Evolutionary conservation across 2,113 vertebrate species (phyloP).

Genomic region (Rhinogobius similis): DNA sequence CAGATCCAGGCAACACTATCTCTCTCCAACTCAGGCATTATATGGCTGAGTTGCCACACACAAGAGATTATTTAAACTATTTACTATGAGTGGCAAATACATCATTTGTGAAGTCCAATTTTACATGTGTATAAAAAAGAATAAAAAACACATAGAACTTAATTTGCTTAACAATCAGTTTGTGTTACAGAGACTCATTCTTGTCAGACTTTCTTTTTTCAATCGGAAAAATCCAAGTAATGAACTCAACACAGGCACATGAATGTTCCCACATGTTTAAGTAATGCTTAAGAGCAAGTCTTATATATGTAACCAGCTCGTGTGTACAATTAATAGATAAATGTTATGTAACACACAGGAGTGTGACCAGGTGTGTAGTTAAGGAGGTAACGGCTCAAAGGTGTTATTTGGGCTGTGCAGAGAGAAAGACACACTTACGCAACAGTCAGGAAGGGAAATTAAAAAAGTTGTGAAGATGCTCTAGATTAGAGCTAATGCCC

Average conservation of each 20-base stretch:
- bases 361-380: background rate
- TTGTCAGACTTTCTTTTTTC: background rate
- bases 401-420: background rate
- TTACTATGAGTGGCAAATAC: background rate
- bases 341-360: background rate
- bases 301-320: background rate
- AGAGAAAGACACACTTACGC: background rate
- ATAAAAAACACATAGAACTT: background rate
- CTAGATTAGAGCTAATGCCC: background rate
- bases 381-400: background rate
- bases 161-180: background rate
- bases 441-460: background rate
- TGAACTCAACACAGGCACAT: constrained; percentile 7
- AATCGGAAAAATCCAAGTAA: constrained; percentile 17
- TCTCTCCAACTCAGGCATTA: constrained; percentile 3
- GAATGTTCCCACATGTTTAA: background rate
- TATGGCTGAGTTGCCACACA: background rate
- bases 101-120: background rate
- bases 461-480: background rate
- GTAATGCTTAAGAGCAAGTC: background rate
- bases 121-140: background rate
- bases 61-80: background rate
- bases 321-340: background rate
- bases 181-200: constrained; percentile 6
- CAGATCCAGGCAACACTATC: constrained; percentile 18